Base-by-base conservation (phyloP, 92 coral and sea anemone species). In the Hydrozoanthus gracilis region DNA sequence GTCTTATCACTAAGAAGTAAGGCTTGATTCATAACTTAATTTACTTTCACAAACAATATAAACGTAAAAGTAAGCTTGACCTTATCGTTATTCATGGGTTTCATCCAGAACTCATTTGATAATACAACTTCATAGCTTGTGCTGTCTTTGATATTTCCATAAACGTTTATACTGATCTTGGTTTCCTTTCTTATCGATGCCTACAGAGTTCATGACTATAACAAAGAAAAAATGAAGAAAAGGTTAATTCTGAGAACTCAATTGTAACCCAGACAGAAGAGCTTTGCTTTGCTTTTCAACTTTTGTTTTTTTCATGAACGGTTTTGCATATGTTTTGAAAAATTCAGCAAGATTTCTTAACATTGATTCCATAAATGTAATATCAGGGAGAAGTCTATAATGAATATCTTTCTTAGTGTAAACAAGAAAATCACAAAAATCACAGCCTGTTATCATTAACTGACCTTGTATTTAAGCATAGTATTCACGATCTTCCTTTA, bases 311-410 rank as follows among this genome's bases (percentile, higher is more conserved):
- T 82, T 83, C 35, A 83, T 51, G 77, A 88, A 88, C 60, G 91
- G 91, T 77, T 83, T 71, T 52, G 88, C 91, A 68, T 77, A 72
- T 58, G 27, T 83, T 15, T 74, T 74, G 55, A 72, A 88, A 88
- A 88, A 75, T 13, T 65, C 82, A 45, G 84, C 82, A 20, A 88
- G 91, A 56, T 88, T 83, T 50, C 35, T 73, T 27, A 88, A 52
- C 79, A 88, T 88, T 83, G 83, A 83, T 75, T 78, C 64, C 86
- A 78, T 78, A 71, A 78, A 78, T 14, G 61, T 39, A 51, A 64
- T 87, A 68, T 87, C 90, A 78, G 90, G 90, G 47, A 16, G 46
- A n/a, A 88, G 13, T 67, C 91, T 88, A 15, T 88, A 88, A 88
- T 14, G 48, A 10, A 88, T 74, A 88, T 88, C 88, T 51, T 88